phyloP scores from a whole-genome alignment of 1,140 invertebrate species.

The Meloidogyne hapla region DNA sequence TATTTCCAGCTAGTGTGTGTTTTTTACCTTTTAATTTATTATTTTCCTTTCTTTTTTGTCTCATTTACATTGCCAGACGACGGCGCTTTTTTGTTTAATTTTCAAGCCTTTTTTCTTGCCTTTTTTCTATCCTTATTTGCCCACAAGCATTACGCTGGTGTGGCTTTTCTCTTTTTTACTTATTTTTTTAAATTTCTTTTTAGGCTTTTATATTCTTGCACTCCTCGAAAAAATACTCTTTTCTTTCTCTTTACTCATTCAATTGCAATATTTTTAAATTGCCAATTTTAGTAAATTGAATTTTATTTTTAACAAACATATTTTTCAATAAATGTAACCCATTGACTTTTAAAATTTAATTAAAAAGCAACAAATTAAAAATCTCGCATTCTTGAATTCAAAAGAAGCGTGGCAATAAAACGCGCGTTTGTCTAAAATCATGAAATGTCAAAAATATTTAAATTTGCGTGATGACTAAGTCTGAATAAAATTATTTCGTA shows the following conservation, averaged over 20 bases:
- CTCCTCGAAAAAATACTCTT: background rate
- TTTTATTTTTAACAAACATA: too few species aligned
- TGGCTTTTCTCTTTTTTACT: background rate
- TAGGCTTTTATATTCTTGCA: background rate
- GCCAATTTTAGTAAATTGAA: background rate
- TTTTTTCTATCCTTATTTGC: too few species aligned
- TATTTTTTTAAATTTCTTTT: background rate
- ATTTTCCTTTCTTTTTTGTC: background rate
- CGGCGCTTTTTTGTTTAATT: background rate
- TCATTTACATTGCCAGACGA: background rate
- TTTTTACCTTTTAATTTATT: background rate
- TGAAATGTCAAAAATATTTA: too few species aligned
- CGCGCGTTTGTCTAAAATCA: too few species aligned
- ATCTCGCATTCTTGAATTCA: too few species aligned
- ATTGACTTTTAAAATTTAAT: background rate
- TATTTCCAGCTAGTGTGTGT: background rate
- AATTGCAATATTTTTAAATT: constrained; percentile 2
- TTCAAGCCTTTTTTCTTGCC: background rate
- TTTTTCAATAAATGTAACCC: background rate
- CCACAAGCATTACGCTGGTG: background rate
- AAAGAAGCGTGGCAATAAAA: too few species aligned
- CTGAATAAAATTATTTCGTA: too few species aligned
- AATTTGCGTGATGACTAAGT: too few species aligned
- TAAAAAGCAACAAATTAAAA: too few species aligned
- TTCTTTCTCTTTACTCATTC: background rate